Evolutionary conservation across 2,888 invertebrate species (phyloP).

Genomic region (Polia nebulosa): DNA sequence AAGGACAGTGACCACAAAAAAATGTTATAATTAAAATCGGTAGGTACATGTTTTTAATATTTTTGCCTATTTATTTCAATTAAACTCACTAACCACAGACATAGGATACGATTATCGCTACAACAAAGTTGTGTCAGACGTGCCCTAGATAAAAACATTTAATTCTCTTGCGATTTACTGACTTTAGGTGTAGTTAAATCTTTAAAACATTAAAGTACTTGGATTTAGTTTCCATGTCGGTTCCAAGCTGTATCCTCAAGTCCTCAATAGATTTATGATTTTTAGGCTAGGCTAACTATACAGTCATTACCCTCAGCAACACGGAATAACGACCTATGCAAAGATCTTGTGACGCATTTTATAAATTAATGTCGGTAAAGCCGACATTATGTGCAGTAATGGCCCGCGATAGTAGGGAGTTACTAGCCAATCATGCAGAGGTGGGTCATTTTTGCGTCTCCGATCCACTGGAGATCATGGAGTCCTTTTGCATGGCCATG

Average conservation of each 20-base stretch:
- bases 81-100: conserved; percentile 7
- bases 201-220: conserved; percentile 24
- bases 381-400: background rate
- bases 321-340: too few species aligned
- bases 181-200: background rate
- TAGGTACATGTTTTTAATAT: background rate
- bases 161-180: conserved; percentile 21
- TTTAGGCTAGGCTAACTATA: background rate
- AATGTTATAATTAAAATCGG: background rate
- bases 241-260: background rate
- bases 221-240: background rate
- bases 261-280: background rate
- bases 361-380: too few species aligned
- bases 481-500: background rate
- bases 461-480: background rate
- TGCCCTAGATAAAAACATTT: conserved; percentile 49
- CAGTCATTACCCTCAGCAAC: too few species aligned
- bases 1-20: background rate
- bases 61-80: conserved; percentile 1
- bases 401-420: background rate
- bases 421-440: background rate
- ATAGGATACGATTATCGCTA: conserved; percentile 36
- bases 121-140: conserved; percentile 53
- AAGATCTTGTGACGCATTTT: too few species aligned
- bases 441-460: background rate